Conservation (phyloP, 2,797 vertebrate genomes). For the Cyprinodon diabolis region DNA sequence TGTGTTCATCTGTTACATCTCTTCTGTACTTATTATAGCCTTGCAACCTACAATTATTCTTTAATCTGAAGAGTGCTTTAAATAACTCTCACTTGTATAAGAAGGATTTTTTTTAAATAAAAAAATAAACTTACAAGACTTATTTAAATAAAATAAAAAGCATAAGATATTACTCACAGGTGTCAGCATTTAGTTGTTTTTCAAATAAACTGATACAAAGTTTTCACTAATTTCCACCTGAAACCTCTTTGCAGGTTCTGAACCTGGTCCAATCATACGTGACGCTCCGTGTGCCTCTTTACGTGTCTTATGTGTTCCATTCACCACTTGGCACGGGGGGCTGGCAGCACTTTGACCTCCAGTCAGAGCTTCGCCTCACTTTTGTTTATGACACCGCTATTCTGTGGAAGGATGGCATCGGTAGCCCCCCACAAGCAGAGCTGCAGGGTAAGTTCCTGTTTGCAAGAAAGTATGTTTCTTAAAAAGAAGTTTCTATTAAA, state of each 20-base stretch:
- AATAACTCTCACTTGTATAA: not conserved
- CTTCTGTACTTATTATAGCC: conserved; percentile 44
- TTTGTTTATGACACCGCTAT: conserved; percentile 98
- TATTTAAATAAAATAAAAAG: not conserved
- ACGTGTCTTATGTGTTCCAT: conserved; percentile 95
- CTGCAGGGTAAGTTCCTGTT: conserved; percentile 83
- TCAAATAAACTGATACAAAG: not conserved
- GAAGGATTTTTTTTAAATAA: not conserved
- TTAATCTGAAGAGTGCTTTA: conserved; percentile 22
- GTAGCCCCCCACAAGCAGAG: conserved; percentile 91
- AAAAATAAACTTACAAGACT: not conserved
- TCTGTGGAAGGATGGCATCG: conserved; percentile 92
- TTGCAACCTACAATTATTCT: conserved; percentile 21
- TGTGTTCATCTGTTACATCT: conserved; percentile 48
- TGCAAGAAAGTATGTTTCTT: not conserved
- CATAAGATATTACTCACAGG: not conserved
- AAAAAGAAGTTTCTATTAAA: not conserved
- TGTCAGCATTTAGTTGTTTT: not conserved
- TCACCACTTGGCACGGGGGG: conserved; percentile 88
- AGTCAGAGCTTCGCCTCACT: conserved; percentile 92
- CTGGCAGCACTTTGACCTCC: conserved; percentile 96
- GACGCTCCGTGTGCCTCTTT: conserved; percentile 91
- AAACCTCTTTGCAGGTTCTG: conserved; percentile 81
- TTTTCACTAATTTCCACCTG: not conserved
- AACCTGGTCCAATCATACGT: conserved; percentile 96